phyloP scores from a whole-genome alignment of 2,113 vertebrate species.

The Panthera leo region DNA sequence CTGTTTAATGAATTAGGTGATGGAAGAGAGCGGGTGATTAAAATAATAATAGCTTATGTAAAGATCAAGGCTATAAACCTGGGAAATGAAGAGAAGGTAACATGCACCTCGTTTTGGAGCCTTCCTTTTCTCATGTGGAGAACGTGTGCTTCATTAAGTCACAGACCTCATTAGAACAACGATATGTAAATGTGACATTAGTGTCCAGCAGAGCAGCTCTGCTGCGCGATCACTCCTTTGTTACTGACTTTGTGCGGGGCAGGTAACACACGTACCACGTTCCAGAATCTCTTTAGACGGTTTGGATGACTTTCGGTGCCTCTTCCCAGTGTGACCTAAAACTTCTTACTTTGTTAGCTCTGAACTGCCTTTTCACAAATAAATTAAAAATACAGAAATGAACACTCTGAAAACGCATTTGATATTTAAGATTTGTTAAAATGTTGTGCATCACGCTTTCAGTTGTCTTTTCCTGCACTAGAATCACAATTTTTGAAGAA shows the following conservation, averaged over 20 bases:
- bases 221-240: accelerated
- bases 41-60: not conserved
- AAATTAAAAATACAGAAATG: not conserved
- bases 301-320: not conserved
- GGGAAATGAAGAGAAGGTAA: not conserved
- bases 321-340: not conserved
- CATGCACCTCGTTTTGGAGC: not conserved
- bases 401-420: not conserved
- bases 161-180: not conserved
- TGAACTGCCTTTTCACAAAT: not conserved
- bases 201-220: not conserved
- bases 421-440: not conserved
- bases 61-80: not conserved
- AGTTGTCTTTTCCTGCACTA: not conserved
- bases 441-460: not conserved
- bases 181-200: not conserved
- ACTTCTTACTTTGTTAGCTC: not conserved
- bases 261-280: no score
- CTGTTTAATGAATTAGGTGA: not conserved
- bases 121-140: not conserved
- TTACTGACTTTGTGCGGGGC: not conserved
- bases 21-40: not conserved
- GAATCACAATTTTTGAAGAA: not conserved
- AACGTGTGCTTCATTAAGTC: not conserved
- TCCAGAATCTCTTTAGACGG: not conserved